Conservation (phyloP, 2,797 vertebrate genomes). For the Avahi laniger region DNA sequence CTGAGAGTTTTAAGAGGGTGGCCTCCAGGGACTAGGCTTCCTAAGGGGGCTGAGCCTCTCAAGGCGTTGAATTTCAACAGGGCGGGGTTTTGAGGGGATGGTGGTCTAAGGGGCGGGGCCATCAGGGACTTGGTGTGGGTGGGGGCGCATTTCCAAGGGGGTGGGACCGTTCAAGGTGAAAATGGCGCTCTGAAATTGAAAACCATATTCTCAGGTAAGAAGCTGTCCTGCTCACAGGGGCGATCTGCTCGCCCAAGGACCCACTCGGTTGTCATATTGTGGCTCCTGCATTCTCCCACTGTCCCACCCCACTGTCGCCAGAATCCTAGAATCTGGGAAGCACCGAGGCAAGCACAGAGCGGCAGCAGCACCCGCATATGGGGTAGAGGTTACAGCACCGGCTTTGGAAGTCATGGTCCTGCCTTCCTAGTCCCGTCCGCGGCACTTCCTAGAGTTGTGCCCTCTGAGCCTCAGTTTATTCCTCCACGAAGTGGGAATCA, state of each 20-base stretch:
- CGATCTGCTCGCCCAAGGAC: neutral
- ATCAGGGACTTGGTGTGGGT: rapidly evolving
- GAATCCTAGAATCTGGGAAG: neutral
- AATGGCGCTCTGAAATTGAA: neutral
- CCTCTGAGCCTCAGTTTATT: neutral
- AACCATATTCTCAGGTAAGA: neutral
- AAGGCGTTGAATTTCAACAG: neutral
- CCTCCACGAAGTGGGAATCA: neutral
- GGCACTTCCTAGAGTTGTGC: neutral
- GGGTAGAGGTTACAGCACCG: neutral
- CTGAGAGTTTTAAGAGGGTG: neutral
- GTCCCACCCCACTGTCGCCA: neutral
- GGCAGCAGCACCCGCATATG: neutral
- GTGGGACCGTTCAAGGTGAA: neutral
- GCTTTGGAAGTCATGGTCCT: neutral
- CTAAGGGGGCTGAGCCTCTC: neutral
- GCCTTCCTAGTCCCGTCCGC: neutral
- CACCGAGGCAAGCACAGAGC: neutral
- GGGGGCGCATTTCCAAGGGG: neutral
- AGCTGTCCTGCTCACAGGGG: neutral
- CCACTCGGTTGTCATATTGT: neutral
- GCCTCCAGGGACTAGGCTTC: neutral
- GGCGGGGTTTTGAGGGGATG: neutral
- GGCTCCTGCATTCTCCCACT: neutral
- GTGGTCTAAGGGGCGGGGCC: neutral